These are phyloP conservation scores for Lamproptera curius DNA, from an alignment of 2,888 invertebrate species.

Conservation along the genomic window DNA sequence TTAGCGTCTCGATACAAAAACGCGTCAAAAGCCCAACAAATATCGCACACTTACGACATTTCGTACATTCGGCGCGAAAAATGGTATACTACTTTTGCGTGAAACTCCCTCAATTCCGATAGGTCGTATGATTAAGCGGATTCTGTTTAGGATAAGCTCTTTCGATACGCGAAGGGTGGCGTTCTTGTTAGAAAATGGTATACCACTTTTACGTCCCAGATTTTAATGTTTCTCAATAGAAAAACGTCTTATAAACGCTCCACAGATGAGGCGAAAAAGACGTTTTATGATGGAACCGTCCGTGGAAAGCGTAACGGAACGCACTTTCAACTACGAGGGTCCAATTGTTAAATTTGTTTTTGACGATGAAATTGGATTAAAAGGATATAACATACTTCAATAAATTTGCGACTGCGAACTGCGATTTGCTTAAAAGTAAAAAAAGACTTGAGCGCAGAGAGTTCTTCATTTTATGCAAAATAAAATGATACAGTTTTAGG, in stretches of 20 bases:
- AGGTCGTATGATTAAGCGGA: constrained; percentile 34
- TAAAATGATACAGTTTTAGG: too few species aligned
- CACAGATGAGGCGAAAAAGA: constrained; percentile 13
- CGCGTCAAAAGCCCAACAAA: constrained; percentile 13
- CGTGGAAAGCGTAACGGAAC: constrained; percentile 45
- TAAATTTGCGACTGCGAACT: too few species aligned
- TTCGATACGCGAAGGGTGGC: constrained; percentile 30
- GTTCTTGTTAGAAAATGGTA: constrained; percentile 60
- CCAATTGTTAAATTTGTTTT: constrained; percentile 34
- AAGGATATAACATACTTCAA: neutral
- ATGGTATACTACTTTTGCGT: constrained; percentile 64
- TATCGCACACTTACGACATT: constrained; percentile 37
- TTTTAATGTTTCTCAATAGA: constrained; percentile 7
- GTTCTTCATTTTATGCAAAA: too few species aligned
- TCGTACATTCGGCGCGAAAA: constrained; percentile 30
- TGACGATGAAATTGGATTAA: constrained; percentile 8
- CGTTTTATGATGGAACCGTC: constrained; percentile 21
- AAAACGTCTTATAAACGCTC: constrained; percentile 27
- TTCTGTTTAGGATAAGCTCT: constrained; percentile 40
- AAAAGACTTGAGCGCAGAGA: too few species aligned
- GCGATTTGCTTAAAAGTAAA: too few species aligned
- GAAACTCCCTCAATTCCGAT: constrained; percentile 27
- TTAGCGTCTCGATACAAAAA: constrained; percentile 27
- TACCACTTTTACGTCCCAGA: constrained; percentile 43
- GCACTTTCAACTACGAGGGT: constrained; percentile 42